Evolutionary conservation across 2,113 vertebrate genomes (phyloP), one percentile per base, ranked within the genome.

Genomic region (Stegostoma tigrinum): DNA sequence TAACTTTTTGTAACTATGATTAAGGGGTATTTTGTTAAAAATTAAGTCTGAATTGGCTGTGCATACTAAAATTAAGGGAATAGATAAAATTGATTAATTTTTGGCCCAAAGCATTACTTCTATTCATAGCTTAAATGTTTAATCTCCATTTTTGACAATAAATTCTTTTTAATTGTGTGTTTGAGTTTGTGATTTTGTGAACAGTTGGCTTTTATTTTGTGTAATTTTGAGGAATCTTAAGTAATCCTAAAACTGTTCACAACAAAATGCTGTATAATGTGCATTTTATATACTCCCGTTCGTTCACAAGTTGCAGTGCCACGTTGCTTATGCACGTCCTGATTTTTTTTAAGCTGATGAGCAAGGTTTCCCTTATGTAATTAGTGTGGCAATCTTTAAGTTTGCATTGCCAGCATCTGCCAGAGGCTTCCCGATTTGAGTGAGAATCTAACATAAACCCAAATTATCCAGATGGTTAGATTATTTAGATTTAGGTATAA

Each of bases 271-370:
- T 95, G 94, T 72, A 75, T 95, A 14, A 72, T 19, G 7, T 48
- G 68, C 67, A 95, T 95, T 95, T 95, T 95, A 95, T 95, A 95
- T 95, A 95, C 52, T 95, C 94, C 94, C 67, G 27, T 48, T 95
- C 90, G 67, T 68, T 68, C 42, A 34, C 86, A 61, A 94, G 66
- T 94, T 94, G 64, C 68, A 95, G 34, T 95, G 21, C 15, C 94
- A 72, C 24, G 70, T 95, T 90, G 52, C 52, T 90, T 34, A 64
- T 93, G 89, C 89, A 93, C 66, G 23, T 93, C 42, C 34, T 38
- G 19, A 34, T 95, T 34, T 27, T 45, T 48, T 72, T 95, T 72
- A 38, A 42, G 68, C 15, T 75, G 75, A 48, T 52, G 30, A 27
- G 72, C 68, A 30, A 30, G 67, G 94, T 14, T 95, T 23, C 38